phyloP scores from a whole-genome alignment of 2,888 invertebrate genomes.

The Halictus quadricinctus region DNA sequence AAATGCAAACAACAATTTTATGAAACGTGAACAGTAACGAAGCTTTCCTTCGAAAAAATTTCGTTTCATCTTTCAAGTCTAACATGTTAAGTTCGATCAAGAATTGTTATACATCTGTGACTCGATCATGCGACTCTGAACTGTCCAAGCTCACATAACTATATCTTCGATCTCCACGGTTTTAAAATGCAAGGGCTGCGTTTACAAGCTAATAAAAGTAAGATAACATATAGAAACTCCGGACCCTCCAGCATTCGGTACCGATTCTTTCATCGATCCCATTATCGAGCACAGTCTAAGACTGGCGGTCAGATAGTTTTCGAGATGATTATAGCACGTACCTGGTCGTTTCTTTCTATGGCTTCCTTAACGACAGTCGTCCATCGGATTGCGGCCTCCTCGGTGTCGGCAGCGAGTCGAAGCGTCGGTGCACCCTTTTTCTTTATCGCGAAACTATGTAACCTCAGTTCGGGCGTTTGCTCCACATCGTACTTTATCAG shows the following conservation, averaged over 20 bases:
- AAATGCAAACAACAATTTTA: too few relatives aligned
- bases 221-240: background rate
- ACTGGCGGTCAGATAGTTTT: background rate
- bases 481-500: conserved; percentile 91
- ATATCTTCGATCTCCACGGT: too few relatives aligned
- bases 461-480: conserved; percentile 86
- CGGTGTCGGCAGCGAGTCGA: conserved; percentile 91
- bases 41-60: too few relatives aligned
- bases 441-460: conserved; percentile 88
- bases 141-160: too few relatives aligned
- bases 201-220: background rate
- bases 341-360: conserved; percentile 89
- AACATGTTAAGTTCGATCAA: too few relatives aligned
- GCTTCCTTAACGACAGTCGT: conserved; percentile 90
- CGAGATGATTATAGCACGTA: conserved; percentile 68
- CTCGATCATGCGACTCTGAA: too few relatives aligned
- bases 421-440: conserved; percentile 88
- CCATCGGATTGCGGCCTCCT: conserved; percentile 90
- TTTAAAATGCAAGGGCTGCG: background rate
- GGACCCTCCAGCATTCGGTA: background rate
- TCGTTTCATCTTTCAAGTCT: too few relatives aligned
- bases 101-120: too few relatives aligned
- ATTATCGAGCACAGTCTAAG: background rate
- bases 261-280: background rate
- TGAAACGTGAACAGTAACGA: too few relatives aligned